Evolutionary conservation across 2,888 invertebrate genomes (phyloP), one percentile per base, ranked within the genome.

Genomic region (Aspidiotus rigidus): DNA sequence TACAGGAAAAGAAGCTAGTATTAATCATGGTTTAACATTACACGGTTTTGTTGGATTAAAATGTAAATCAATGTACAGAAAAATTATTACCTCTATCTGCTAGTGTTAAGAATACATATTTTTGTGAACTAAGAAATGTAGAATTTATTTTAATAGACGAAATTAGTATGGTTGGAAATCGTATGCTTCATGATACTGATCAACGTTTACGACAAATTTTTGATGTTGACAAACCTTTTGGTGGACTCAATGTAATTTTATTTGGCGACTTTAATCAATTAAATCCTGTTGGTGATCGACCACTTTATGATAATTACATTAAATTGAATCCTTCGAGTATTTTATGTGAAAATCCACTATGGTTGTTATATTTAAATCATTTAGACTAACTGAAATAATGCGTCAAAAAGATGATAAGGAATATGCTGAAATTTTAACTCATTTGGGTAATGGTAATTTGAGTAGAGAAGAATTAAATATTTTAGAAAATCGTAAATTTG

Each of bases 161-260:
- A 62, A 66, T 73, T 3, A 66, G 66, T 41, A 73, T 73, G 71
- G 69, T 73, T 11, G 73, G 73, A 16, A 54, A 61, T 44, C 55
- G 56, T 61, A 16, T 64, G 39, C 57, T 72, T 7, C 16, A 41
- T 13, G 54, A 64, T 9, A 55, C 72, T 13, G 54, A 63, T 53
- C 2, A 5, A 17, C 53, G 63, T 15, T 62, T 73, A 10, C 60
- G 62, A 39, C 69, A 64, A 55, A 55, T 64, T 41, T 64, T 64
- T 11, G 5, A 55, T 11, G 11, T 40, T 80, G 79, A 79, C 77
- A 82, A 82, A 80, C 83, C 83, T 1, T 73, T 73, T 67, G 72
- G 64, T 7, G 72, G 71, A 40, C 71, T 67, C 15, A 71, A 71
- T 15, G 49, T 73, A 7, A 49, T 73, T 7, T 40, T 70, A 16